Evolutionary conservation across 2,113 vertebrate genomes (phyloP).

Genomic region (Zosterops borbonicus): DNA sequence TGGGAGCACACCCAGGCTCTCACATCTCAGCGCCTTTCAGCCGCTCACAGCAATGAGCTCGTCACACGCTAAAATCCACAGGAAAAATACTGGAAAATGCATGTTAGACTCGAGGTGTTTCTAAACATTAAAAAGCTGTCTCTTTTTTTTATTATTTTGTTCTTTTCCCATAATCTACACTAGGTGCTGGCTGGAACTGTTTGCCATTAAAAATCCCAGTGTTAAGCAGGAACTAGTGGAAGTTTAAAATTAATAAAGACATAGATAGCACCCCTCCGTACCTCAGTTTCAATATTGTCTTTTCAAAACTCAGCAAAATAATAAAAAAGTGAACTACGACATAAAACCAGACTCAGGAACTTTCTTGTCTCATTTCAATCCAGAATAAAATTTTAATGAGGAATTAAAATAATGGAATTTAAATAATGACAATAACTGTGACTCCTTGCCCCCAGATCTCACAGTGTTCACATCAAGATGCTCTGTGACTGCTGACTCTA

Average conservation of each 20-base stretch:
- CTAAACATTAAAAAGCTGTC: not conserved
- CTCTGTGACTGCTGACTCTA: not conserved
- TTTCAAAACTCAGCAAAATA: slow-evolving; percentile 20
- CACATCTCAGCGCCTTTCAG: not conserved
- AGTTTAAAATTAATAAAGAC: not conserved
- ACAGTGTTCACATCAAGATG: not conserved
- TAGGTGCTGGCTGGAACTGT: not conserved
- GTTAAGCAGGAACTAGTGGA: not conserved
- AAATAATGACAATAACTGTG: not conserved
- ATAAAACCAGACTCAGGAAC: not conserved
- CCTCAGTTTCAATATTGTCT: not conserved
- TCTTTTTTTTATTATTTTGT: not conserved
- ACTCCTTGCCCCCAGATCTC: not conserved
- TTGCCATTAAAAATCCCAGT: not conserved
- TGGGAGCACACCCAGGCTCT: not conserved
- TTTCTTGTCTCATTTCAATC: not conserved
- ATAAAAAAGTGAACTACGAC: not conserved
- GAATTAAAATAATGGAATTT: not conserved
- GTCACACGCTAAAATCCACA: not conserved
- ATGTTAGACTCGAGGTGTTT: not conserved
- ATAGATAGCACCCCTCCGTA: not conserved
- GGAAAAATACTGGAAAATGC: not conserved
- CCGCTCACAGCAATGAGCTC: not conserved
- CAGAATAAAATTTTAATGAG: not conserved
- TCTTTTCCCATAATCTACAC: not conserved